A percentile compares a stretch with the other conserved stretches of the same genome.
Evolutionary conservation across 2,888 invertebrate species (phyloP).

Genomic region (Prosopocoilus inquinatus): DNA sequence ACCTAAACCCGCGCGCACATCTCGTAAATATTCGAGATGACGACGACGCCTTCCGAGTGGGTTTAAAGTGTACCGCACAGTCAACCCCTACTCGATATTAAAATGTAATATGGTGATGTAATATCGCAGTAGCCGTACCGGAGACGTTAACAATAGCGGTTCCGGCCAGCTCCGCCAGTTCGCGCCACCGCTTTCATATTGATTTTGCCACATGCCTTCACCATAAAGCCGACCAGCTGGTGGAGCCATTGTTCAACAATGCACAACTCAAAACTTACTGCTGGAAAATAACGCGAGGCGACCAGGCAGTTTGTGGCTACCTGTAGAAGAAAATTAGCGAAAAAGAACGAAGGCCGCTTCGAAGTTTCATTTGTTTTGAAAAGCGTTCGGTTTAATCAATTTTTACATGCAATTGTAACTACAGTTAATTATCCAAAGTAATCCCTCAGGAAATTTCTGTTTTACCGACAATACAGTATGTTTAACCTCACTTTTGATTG

Average conservation of each 20-base stretch:
- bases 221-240: slow-evolving; percentile 39
- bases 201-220: slow-evolving; percentile 43
- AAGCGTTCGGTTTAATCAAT: no score
- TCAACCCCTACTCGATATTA: slow-evolving; percentile 24
- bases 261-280: slow-evolving; percentile 22
- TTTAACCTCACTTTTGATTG: no score
- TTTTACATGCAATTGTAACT: no score
- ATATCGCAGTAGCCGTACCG: slow-evolving; percentile 32
- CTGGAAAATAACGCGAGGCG: slow-evolving; percentile 6
- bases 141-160: slow-evolving; percentile 44
- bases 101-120: slow-evolving; percentile 29
- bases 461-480: no score
- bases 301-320: background rate
- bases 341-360: no score
- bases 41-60: slow-evolving; percentile 12
- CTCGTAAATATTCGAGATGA: slow-evolving; percentile 19
- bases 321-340: background rate
- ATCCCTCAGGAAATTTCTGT: no score
- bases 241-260: slow-evolving; percentile 26
- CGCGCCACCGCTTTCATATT: slow-evolving; percentile 45
- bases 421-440: no score
- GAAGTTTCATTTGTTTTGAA: no score
- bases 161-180: slow-evolving; percentile 47
- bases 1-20: slow-evolving; percentile 12
- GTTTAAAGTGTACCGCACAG: slow-evolving; percentile 11